Base-by-base conservation (phyloP, 2,888 invertebrate genomes). In the Hirtodrosophila cameraria region DNA sequence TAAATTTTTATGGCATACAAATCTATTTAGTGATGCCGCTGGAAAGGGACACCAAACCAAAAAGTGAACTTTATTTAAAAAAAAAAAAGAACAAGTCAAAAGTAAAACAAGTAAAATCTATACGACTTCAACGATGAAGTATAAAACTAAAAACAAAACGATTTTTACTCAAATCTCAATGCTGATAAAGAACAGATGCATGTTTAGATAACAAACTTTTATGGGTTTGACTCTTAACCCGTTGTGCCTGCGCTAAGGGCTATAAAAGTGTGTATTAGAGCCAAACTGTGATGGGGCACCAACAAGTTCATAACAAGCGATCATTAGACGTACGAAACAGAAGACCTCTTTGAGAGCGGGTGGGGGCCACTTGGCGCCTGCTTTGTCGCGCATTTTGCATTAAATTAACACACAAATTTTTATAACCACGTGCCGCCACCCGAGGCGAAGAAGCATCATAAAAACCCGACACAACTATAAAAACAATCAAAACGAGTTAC, bases 401-500 rank as follows among this genome's bases (percentile, higher is more conserved):
- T 78, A 74, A 79, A 76, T 81, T 82, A 81, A 85, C 82, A 76
- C 76, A 78, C 71, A 72, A 63, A 81, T 65, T 85, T 85, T 85
- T 85, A 82, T 72, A 72, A 43, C 69, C 77, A 43, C 57, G 66
- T 54, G 57, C 53, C 39, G 38, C 25, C 20, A 35, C 7, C 28
- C 23, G 16, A 12, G 28, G 28, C 58, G 3, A 20, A 30, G 50
- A 25, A 45, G 45, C 43, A 50, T 59, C 77, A 77, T 77, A 84
- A 84, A 84, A 83, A 31, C 52, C 42, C 64, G 52, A 49, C 75
- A 58, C 66, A 84, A 81, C 80, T 80, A 80, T 80, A 80, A 81
- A 84, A 81, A 70, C 84, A 84, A 81, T 81, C 84, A 81, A 75
- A 80, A 70, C 84, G 84, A 75, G 82, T 73, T 70, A 68, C 75